Base-by-base conservation (phyloP, 2,888 invertebrate species). In the Phyto melanocephala region DNA sequence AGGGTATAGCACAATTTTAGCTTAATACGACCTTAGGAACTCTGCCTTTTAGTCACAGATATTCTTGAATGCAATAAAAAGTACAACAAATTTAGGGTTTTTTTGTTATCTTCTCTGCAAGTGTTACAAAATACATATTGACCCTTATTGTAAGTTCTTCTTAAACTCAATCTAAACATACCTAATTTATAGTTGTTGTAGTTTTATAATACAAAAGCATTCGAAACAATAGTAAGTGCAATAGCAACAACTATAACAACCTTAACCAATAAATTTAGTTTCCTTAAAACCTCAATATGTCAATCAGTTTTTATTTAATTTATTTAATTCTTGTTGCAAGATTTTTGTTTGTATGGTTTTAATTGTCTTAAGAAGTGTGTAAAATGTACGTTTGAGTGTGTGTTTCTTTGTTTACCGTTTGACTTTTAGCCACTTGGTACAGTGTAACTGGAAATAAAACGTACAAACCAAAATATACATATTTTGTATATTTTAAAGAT, bases 261-360 rank as follows among this genome's bases (percentile, higher is more conserved):
- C 47, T 40, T 60, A 76, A 56, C 33, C 54, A 65, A 75, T 40
- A 56, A 65, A 68, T 62, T 77, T 52, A 56, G 17, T 54, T 70
- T 42, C 52, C 68, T 52, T 50, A 70, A 68, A 77, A 70, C 68
- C 68, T 77, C 77, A 77, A 70, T 68, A 52, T 70, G 68, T 68
- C 77, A 77, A 70, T 77, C 77, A 77, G n/a, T 45, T 70, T 70
- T 70, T 52, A 50, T 67, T 60, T n/a, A 76, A 50, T 67, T 67
- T 67, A 45, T 65, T 75, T 71, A 60, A 71, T 56, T 65, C 22
- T 56, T 65, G 15, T 65, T 75, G 74, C 52, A 54, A 63, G 8
- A 54, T 62, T 20, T 54, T 33, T 52, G 13, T 54, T 33, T 52
- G 13, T 60, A 60, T 56, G 47, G n/a, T 37, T 58, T 45, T 60